Percentiles rank a stretch among this genome's conserved stretches.
Evolutionary conservation across 2,888 invertebrate species (phyloP).

Genomic region (Tachina grossa): DNA sequence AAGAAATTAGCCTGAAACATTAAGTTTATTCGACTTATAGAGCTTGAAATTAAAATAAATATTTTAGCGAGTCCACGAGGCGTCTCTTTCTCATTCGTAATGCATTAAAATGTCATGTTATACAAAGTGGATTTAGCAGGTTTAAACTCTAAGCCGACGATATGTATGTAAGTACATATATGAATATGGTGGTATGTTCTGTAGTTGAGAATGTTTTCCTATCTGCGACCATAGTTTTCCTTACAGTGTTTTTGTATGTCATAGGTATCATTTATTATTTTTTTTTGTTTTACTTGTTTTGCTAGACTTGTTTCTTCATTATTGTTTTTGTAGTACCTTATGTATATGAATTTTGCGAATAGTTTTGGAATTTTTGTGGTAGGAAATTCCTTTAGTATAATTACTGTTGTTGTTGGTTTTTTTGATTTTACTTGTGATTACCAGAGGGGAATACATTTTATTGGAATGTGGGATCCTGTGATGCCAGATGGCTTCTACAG

Average conservation of each 20-base stretch:
- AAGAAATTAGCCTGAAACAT: no score
- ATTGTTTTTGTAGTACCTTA: constrained; percentile 23
- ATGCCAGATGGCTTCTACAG: neutral
- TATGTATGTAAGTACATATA: neutral
- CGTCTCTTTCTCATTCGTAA: no score
- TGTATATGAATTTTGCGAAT: constrained; percentile 45
- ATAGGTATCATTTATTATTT: neutral
- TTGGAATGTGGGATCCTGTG: neutral
- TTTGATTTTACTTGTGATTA: neutral
- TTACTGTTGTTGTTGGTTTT: constrained; percentile 20
- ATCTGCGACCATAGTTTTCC: constrained; percentile 38
- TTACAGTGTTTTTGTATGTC: neutral
- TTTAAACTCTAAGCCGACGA: neutral
- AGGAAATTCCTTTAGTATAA: constrained; percentile 51
- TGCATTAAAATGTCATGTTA: no score
- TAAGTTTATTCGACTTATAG: no score
- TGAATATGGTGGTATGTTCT: neutral
- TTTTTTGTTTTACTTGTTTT: constrained; percentile 21
- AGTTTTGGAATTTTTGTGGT: constrained; percentile 63
- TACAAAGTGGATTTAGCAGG: no score
- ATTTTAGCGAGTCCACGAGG: no score
- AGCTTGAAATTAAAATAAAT: no score
- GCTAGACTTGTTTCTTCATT: constrained; percentile 53
- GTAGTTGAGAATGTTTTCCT: constrained; percentile 24
- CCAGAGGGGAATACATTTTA: neutral